Conservation (phyloP, 2,888 invertebrate genomes). For the Chalcis sispes region DNA sequence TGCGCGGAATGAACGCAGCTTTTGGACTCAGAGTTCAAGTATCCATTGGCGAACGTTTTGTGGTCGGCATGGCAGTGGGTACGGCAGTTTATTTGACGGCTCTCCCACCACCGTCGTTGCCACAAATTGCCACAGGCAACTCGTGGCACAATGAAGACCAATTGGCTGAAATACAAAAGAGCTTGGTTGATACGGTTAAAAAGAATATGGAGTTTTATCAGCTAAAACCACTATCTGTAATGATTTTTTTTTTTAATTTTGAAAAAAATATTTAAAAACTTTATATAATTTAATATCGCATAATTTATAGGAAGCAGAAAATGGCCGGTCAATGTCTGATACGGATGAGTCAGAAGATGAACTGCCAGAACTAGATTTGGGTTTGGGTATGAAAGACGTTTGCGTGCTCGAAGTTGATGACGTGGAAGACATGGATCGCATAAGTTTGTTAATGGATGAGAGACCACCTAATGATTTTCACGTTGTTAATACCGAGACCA, state of each 20-base stretch:
- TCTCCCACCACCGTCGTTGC: slow-evolving; percentile 85
- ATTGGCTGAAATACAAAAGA: slow-evolving; percentile 83
- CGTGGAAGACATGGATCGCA: slow-evolving; percentile 87
- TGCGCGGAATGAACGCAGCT: slow-evolving; percentile 96
- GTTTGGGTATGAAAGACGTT: slow-evolving; percentile 86
- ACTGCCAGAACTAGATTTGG: slow-evolving; percentile 82
- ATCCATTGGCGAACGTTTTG: slow-evolving; percentile 90
- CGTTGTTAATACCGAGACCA: slow-evolving; percentile 86
- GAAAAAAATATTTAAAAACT: too few relatives aligned
- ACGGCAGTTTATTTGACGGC: slow-evolving; percentile 89
- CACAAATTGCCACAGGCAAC: slow-evolving; percentile 82
- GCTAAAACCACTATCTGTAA: slow-evolving; percentile 75
- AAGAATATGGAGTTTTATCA: slow-evolving; percentile 85
- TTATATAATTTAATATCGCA: too few relatives aligned
- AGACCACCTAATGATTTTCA: slow-evolving; percentile 87
- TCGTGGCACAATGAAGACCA: slow-evolving; percentile 82
- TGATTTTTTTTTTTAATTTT: background rate
- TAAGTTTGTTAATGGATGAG: slow-evolving; percentile 85
- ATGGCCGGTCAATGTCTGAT: slow-evolving; percentile 77
- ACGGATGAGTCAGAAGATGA: slow-evolving; percentile 84
- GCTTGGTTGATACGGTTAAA: slow-evolving; percentile 83
- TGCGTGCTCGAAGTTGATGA: slow-evolving; percentile 91
- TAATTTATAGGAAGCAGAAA: slow-evolving; percentile 69
- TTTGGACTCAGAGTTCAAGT: slow-evolving; percentile 87
- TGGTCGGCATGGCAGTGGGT: slow-evolving; percentile 92